A percentile compares a stretch with the other conserved stretches of the same genome.
These are phyloP conservation scores for Capromys pilorides DNA, from an alignment of 2,797 vertebrate species.

Conservation along the genomic window DNA sequence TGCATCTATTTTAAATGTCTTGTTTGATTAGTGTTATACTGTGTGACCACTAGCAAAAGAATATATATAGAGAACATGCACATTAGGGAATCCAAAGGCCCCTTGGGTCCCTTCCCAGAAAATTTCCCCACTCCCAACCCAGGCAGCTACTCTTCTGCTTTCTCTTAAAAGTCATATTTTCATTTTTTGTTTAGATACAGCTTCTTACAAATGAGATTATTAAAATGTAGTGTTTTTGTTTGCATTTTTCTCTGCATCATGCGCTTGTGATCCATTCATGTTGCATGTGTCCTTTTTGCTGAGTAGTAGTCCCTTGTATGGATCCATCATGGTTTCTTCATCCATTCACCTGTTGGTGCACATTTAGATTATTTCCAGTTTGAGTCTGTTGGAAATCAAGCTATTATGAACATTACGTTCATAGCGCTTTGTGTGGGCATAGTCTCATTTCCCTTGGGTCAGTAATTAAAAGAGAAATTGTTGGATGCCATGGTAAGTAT, in stretches of 20 bases:
- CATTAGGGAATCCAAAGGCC: background rate
- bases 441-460: background rate
- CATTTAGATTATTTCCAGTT: background rate
- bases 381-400: background rate
- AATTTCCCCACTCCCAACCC: background rate
- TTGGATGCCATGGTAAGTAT: background rate
- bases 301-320: too few relatives aligned
- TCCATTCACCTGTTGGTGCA: background rate
- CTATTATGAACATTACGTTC: background rate
- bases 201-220: background rate
- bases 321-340: background rate
- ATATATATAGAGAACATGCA: background rate
- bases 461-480: background rate
- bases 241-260: background rate
- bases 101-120: background rate
- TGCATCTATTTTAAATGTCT: background rate
- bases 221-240: background rate
- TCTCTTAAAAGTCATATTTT: background rate
- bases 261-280: background rate
- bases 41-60: background rate
- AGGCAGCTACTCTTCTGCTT: background rate
- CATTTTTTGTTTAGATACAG: background rate
- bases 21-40: background rate
- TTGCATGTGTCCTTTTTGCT: fast-evolving
- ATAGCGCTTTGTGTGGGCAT: background rate